A percentile compares a stretch with the other conserved stretches of the same genome.
phyloP scores from a whole-genome alignment of 2,888 invertebrate species.

The Drosophila ezoana region DNA sequence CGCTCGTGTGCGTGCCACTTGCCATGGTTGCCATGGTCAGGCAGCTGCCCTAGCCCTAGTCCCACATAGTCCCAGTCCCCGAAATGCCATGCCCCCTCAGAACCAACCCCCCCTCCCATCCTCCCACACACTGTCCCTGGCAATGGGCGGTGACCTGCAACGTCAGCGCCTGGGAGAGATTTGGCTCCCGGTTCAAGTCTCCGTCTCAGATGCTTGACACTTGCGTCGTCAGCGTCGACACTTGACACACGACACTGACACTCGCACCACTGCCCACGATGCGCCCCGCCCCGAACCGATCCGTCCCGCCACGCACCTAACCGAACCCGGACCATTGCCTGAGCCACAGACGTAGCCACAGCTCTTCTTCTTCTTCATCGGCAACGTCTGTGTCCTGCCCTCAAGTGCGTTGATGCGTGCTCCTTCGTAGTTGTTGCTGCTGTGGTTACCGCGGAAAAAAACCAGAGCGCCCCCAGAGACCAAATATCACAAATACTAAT shows the following conservation, averaged over 20 bases:
- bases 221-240: conserved; percentile 72
- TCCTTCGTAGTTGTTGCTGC: conserved; percentile 19
- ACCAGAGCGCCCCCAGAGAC: conserved; percentile 6
- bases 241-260: conserved; percentile 65
- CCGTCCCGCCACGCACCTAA: too few relatives aligned
- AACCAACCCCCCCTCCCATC: background rate
- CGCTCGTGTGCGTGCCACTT: conserved; percentile 76
- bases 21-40: conserved; percentile 70
- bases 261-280: conserved; percentile 1
- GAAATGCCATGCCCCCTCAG: conserved; percentile 14
- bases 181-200: conserved; percentile 49
- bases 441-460: conserved; percentile 5
- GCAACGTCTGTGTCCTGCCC: conserved; percentile 31
- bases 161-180: conserved; percentile 54
- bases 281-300: background rate
- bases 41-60: conserved; percentile 13
- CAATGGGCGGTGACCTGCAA: conserved; percentile 68
- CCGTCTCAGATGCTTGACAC: conserved; percentile 67
- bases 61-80: conserved; percentile 15
- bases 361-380: too few relatives aligned
- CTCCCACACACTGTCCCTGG: background rate
- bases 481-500: conserved; percentile 19
- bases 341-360: too few relatives aligned
- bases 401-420: conserved; percentile 58
- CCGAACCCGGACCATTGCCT: too few relatives aligned